Evolutionary conservation across 2,888 invertebrate genomes (phyloP), one percentile per base, ranked within the genome.

Genomic region (Torymus texanus): DNA sequence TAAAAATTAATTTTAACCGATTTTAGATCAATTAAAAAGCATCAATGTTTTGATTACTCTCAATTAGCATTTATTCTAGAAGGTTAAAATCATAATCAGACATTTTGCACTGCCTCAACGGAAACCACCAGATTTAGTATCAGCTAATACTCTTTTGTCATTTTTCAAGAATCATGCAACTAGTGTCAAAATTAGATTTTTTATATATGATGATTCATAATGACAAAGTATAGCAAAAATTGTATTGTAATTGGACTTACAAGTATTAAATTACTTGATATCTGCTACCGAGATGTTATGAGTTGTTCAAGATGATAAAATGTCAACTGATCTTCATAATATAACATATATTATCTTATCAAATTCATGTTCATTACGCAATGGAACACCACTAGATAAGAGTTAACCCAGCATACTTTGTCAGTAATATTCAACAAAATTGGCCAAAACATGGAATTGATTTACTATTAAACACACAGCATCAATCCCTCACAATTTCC

Each of bases 191-290:
- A 41, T 41, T 41, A 8, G 5, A 41, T 41, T 41, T 41, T 41
- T 1, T 8, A 41, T 8, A 41, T 8, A 0, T 41, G 8, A 1
- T 41, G 41, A 41, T 41, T 41, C 8, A 41, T 41, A 41, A 41
- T 41, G 29, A 51, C 14, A 24, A 58, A 13, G 0, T 16, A 55
- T 4, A 62, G 29, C 13, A 51, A 29, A 71, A 66, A 13, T 68
- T 56, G 63, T 16, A 66, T 16, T 59, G 62, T 62, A 58, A 51
- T 13, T 53, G 50, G 51, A 79, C 74, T 74, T 75, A 74, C 78
- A 71, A 21, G 2, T 21, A 12, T 14, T 58, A 13, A 59, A 21
- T 61, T 59, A 24, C 12, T 24, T 0, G 3, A 13, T 41, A 14
- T 78, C 56, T 68, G 13, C n/a, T 50, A 58, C 63, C 8, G 12